These are phyloP conservation scores for Eupsilia transversa DNA, from an alignment of 2,888 invertebrate species.

Conservation along the genomic window DNA sequence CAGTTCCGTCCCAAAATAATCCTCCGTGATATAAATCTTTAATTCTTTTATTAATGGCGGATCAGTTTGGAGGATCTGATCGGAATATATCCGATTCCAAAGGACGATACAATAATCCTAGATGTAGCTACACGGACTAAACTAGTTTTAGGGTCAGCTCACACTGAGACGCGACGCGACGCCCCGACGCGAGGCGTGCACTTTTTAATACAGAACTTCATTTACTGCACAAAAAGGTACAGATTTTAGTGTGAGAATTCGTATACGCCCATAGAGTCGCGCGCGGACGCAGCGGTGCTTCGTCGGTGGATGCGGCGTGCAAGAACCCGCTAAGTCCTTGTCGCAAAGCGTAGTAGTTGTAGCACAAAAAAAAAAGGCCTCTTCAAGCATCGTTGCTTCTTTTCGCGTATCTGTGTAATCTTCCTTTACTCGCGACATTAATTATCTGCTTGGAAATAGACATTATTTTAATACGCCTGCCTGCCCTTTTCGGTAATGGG, in stretches of 20 bases:
- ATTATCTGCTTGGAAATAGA: neutral
- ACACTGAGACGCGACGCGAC: constrained; percentile 31
- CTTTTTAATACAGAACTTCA: neutral
- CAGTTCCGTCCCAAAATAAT: constrained; percentile 18
- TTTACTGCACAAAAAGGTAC: neutral
- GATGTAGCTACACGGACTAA: neutral
- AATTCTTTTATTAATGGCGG: constrained; percentile 45
- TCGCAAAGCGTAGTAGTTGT: too few species aligned
- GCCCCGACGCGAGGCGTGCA: too few species aligned
- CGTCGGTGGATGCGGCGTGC: too few species aligned
- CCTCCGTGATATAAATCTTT: constrained; percentile 37
- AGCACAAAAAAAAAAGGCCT: too few species aligned
- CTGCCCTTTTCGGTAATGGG: neutral
- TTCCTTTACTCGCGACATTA: neutral
- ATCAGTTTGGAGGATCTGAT: constrained; percentile 17
- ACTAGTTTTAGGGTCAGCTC: constrained; percentile 9
- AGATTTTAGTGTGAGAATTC: neutral
- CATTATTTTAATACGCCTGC: neutral
- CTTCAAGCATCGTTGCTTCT: neutral
- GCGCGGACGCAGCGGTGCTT: neutral
- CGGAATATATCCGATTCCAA: constrained; percentile 9
- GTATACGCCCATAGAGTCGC: neutral
- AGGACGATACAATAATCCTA: neutral
- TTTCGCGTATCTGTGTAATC: neutral
- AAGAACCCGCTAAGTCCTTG: too few species aligned